Percentiles rank a stretch among this genome's conserved stretches.
These are phyloP conservation scores for Hylyphantes graminicola DNA, from an alignment of 1,140 invertebrate species.

Conservation along the genomic window DNA sequence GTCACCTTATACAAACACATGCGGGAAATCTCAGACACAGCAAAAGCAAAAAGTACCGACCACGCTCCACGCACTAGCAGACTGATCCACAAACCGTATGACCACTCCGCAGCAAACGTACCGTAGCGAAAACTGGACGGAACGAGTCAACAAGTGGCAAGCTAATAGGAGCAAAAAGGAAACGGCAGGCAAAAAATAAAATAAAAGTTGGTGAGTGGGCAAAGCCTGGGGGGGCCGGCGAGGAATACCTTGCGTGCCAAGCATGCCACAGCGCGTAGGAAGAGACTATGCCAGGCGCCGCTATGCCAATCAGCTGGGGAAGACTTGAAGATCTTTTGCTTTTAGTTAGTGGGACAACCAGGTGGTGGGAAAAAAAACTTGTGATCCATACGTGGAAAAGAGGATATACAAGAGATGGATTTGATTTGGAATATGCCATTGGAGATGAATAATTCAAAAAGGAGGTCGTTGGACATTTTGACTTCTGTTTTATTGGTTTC, in stretches of 20 bases:
- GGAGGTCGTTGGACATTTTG: too few species aligned
- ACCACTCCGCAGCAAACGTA: neutral
- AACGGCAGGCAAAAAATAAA: constrained; percentile 12
- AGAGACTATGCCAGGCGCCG: constrained; percentile 33
- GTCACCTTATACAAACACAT: too few species aligned
- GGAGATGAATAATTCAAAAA: too few species aligned
- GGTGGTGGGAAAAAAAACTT: too few species aligned
- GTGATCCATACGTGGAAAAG: too few species aligned
- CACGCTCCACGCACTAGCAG: neutral
- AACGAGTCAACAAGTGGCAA: constrained; percentile 36
- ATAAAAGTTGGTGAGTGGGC: constrained; percentile 40
- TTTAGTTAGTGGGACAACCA: too few species aligned
- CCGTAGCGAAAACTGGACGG: neutral
- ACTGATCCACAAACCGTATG: constrained; percentile 5
- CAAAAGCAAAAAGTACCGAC: constrained; percentile 18
- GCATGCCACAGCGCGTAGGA: constrained; percentile 46
- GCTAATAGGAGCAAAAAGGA: constrained; percentile 37
- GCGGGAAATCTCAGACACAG: neutral
- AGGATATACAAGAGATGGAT: too few species aligned
- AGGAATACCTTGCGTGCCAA: constrained; percentile 42
- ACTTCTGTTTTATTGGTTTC: too few species aligned
- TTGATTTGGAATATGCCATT: too few species aligned
- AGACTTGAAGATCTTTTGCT: too few species aligned
- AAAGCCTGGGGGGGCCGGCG: constrained; percentile 28
- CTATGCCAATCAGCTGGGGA: constrained; percentile 27